Percentiles rank a stretch among this genome's conserved stretches.
Conservation (phyloP, 2,888 invertebrate genomes). For the Rhaphigaster nebulosa region DNA sequence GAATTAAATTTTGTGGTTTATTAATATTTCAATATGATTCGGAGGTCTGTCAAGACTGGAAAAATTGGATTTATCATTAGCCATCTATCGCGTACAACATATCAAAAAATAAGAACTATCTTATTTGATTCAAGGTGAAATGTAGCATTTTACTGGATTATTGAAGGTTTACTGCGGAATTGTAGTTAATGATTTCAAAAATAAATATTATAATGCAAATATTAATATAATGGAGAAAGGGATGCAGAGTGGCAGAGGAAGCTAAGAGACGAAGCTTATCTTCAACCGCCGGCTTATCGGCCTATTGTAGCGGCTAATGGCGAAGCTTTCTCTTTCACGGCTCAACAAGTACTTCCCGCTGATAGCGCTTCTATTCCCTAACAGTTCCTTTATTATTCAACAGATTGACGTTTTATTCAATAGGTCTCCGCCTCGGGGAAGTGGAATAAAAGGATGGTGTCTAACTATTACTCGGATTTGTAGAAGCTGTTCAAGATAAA, state of each 20-base stretch:
- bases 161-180: too few species aligned
- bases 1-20: too few species aligned
- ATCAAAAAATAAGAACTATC: too few species aligned
- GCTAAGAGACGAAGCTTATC: conserved; percentile 6
- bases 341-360: conserved; percentile 17
- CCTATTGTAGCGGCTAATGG: conserved; percentile 18
- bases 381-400: conserved; percentile 13
- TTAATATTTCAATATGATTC: too few species aligned
- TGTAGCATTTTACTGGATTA: too few species aligned
- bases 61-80: too few species aligned
- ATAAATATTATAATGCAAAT: neutral
- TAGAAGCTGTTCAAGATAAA: neutral
- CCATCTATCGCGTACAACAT: too few species aligned
- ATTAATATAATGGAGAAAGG: neutral
- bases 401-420: conserved; percentile 17
- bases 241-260: neutral
- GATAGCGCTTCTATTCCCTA: conserved; percentile 13
- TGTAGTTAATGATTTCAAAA: too few species aligned
- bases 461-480: neutral
- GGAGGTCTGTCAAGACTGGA: too few species aligned
- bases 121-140: too few species aligned
- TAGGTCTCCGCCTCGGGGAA: neutral
- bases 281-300: conserved; percentile 12
- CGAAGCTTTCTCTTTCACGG: conserved; percentile 40
- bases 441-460: neutral